phyloP scores from a whole-genome alignment of 64 coral and sea anemone genomes.

The Porites lutea region DNA sequence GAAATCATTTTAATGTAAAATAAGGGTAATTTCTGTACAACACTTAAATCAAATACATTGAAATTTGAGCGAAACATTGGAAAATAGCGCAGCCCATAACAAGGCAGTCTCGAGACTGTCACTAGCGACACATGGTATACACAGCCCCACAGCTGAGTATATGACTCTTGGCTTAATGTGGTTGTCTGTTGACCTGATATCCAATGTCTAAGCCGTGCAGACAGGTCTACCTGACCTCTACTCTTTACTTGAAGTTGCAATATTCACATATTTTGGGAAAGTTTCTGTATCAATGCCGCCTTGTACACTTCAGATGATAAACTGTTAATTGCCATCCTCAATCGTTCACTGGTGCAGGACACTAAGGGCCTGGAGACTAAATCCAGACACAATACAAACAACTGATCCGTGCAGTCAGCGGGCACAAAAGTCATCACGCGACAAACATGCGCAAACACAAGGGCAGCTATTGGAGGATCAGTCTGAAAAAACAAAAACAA shows the following conservation, averaged over 20 bases:
- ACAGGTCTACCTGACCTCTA: too few relatives aligned
- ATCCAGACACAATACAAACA: constrained; percentile 56
- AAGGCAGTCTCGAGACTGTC: too few relatives aligned
- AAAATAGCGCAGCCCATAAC: too few relatives aligned
- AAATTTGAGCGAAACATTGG: too few relatives aligned
- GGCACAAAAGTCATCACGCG: constrained; percentile 52
- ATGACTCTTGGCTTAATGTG: too few relatives aligned
- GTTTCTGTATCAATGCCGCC: constrained; percentile 23
- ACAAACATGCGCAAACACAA: constrained; percentile 47
- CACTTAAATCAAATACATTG: too few relatives aligned
- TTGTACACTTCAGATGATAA: constrained; percentile 33
- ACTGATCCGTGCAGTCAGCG: constrained; percentile 37
- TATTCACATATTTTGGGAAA: neutral
- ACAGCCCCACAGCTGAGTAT: too few relatives aligned
- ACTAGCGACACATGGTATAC: too few relatives aligned
- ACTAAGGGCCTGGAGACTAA: constrained; percentile 5
- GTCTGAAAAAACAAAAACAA: neutral
- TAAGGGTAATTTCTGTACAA: too few relatives aligned
- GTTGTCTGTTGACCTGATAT: too few relatives aligned
- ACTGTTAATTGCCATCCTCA: constrained; percentile 10
- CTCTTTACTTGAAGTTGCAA: neutral
- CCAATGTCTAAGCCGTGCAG: too few relatives aligned
- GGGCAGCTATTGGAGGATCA: neutral
- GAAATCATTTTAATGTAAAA: too few relatives aligned
- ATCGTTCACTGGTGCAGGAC: neutral